Evolutionary conservation across 2,797 vertebrate genomes (phyloP).

Genomic region (Syngnathus acus): DNA sequence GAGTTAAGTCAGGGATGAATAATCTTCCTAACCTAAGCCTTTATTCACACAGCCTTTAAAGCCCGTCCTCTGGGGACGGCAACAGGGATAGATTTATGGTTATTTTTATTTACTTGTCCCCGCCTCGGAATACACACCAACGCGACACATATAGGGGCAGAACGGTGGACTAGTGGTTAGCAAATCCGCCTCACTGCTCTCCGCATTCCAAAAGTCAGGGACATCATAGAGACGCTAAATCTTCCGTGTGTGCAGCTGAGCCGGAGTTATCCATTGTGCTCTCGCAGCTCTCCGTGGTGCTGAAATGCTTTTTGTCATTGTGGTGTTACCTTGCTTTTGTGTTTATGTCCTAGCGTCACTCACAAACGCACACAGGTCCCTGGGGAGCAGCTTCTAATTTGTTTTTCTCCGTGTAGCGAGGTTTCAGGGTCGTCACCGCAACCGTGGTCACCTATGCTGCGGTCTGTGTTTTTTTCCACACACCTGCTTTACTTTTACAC

Average conservation of each 20-base stretch:
- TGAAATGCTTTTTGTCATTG: slow-evolving; percentile 23
- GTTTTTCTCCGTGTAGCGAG: slow-evolving; percentile 38
- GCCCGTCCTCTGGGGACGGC: slow-evolving; percentile 41
- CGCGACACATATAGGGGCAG: neutral
- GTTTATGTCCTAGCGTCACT: neutral
- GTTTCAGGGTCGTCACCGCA: slow-evolving; percentile 32
- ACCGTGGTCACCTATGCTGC: slow-evolving; percentile 36
- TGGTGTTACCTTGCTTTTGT: slow-evolving; percentile 7
- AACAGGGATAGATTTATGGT: slow-evolving; percentile 52
- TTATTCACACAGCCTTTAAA: slow-evolving; percentile 65
- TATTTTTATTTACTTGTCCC: slow-evolving; percentile 53
- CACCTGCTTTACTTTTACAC: neutral
- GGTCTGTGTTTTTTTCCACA: no score
- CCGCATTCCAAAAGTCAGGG: neutral
- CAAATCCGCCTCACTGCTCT: neutral
- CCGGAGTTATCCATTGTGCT: slow-evolving; percentile 41
- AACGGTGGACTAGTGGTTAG: neutral
- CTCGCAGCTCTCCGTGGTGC: slow-evolving; percentile 45
- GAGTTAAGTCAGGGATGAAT: slow-evolving; percentile 56
- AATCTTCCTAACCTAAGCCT: slow-evolving; percentile 63
- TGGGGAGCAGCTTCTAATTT: slow-evolving; percentile 50
- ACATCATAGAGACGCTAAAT: neutral
- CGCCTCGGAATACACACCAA: slow-evolving; percentile 1
- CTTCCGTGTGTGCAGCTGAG: neutral
- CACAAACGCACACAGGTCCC: slow-evolving; percentile 27